Conservation (phyloP, 2,113 vertebrate species). For the Lophotis ruficrista region DNA sequence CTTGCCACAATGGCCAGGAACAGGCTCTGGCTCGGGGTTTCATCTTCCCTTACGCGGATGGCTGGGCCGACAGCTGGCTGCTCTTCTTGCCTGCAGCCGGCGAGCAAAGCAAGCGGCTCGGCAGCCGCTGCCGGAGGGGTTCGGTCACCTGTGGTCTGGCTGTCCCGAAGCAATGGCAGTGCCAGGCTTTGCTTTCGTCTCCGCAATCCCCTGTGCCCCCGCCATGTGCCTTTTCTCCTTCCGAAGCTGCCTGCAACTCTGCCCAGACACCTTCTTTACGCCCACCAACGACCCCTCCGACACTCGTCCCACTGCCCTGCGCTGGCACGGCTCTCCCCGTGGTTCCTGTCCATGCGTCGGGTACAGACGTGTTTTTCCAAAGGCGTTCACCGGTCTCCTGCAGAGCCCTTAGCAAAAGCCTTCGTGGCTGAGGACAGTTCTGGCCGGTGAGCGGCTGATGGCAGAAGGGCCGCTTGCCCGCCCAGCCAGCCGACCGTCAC, state of each 20-base stretch:
- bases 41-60: too few species aligned
- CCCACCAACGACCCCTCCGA: not conserved
- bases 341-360: accelerated
- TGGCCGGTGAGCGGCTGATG: not conserved
- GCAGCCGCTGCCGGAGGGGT: accelerated
- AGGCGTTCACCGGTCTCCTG: not conserved
- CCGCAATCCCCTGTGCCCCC: not conserved
- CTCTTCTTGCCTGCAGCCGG: accelerated
- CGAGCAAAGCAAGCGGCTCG: not conserved
- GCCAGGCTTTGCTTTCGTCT: not conserved
- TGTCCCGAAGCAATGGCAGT: accelerated
- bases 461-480: not conserved
- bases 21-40: not conserved
- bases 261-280: not conserved
- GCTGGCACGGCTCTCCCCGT: not conserved
- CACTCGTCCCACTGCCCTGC: accelerated
- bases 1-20: accelerated
- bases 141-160: accelerated
- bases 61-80: accelerated
- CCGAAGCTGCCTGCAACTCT: not conserved
- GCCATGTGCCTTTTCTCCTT: not conserved
- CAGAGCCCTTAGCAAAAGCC: not conserved
- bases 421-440: not conserved
- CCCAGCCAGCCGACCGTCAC: not conserved
- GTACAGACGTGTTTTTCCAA: not conserved